phyloP scores from a whole-genome alignment of 2,113 vertebrate genomes.

The Entelurus aequoreus region DNA sequence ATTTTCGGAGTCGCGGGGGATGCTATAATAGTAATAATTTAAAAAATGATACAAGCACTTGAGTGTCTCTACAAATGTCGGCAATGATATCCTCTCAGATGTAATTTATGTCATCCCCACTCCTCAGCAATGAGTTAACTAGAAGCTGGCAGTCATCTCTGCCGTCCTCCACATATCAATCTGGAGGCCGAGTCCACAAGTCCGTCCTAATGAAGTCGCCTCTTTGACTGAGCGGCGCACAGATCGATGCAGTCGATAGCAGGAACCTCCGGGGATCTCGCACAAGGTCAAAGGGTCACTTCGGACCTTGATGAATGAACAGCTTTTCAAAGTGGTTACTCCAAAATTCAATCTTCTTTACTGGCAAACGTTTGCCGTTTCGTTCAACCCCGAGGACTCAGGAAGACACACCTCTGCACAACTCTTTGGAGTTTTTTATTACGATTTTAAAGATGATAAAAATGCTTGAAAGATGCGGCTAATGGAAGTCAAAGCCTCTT shows the following conservation, averaged over 20 bases:
- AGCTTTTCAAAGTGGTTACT: constrained; percentile 14
- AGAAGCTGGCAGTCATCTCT: background rate
- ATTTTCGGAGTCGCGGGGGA: too few relatives aligned
- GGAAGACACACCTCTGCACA: background rate
- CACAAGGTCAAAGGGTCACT: constrained; percentile 5
- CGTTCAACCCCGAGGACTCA: background rate
- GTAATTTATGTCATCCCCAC: background rate
- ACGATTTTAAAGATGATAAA: too few relatives aligned
- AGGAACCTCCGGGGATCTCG: constrained; percentile 31
- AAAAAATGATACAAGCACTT: background rate
- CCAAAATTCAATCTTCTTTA: background rate
- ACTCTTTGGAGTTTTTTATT: too few relatives aligned
- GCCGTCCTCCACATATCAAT: constrained; percentile 4
- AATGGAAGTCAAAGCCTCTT: too few relatives aligned
- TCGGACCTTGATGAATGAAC: constrained; percentile 37
- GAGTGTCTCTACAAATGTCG: constrained; percentile 1
- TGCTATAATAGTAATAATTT: too few relatives aligned
- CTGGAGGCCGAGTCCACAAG: constrained; percentile 10
- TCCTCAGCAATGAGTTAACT: constrained; percentile 6
- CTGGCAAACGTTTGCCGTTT: background rate
- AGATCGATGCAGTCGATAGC: constrained; percentile 50
- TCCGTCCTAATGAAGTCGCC: constrained; percentile 32
- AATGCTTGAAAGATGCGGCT: too few relatives aligned
- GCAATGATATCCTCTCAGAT: background rate
- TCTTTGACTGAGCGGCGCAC: constrained; percentile 33